Conservation (phyloP, 35 echinoderm and acorn worm species). For the Strongylocentrotus purpuratus region DNA sequence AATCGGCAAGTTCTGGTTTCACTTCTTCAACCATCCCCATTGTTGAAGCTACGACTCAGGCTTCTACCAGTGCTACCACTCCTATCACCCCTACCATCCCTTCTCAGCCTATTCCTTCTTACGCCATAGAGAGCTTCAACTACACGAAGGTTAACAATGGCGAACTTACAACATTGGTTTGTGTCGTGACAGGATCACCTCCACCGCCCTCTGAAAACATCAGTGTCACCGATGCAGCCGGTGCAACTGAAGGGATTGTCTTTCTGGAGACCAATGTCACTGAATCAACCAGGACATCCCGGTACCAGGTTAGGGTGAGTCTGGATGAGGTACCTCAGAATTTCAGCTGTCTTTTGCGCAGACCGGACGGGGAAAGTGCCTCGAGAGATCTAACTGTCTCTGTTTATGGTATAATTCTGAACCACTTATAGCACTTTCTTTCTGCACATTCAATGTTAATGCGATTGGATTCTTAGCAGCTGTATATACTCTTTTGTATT, state of each 20-base stretch:
- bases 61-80: background rate
- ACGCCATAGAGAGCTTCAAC: background rate
- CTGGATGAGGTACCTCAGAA: background rate
- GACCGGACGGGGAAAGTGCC: background rate
- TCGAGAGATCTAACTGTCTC: background rate
- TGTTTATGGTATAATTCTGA: background rate
- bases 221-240: background rate
- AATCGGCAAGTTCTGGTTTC: background rate
- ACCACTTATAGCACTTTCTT: background rate
- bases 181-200: background rate
- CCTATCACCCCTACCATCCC: background rate
- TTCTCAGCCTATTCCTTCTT: background rate
- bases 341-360: background rate
- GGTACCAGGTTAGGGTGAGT: background rate
- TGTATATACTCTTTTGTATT: no score
- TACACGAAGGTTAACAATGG: slow-evolving; percentile 24
- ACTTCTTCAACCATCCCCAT: background rate
- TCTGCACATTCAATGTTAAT: no score
- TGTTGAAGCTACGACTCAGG: background rate
- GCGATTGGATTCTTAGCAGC: no score
- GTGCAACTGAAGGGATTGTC: background rate
- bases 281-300: background rate
- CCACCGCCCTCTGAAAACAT: background rate
- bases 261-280: background rate
- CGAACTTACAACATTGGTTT: slow-evolving; percentile 1